phyloP scores from a whole-genome alignment of 2,797 vertebrate species.

The Graptemys geographica region DNA sequence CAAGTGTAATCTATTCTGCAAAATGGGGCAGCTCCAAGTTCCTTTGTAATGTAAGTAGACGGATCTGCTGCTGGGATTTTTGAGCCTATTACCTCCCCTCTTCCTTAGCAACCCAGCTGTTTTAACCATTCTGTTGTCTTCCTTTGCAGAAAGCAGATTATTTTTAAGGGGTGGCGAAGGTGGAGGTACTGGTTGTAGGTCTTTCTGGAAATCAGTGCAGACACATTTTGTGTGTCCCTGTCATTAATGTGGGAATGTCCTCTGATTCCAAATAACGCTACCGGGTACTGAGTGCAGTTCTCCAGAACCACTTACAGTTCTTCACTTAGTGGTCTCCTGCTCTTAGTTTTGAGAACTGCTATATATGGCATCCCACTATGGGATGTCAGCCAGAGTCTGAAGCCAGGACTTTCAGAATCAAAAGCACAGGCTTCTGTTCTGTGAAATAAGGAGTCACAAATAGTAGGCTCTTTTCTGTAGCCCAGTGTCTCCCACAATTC shows the following conservation, averaged over 20 bases:
- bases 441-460: too few relatives aligned
- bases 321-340: neutral
- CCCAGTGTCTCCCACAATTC: too few relatives aligned
- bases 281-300: neutral
- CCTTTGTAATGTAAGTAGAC: neutral
- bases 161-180: too few relatives aligned
- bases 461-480: too few relatives aligned
- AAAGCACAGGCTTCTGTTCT: too few relatives aligned
- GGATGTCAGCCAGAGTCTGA: too few relatives aligned
- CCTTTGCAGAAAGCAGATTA: neutral
- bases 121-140: neutral
- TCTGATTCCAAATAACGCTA: neutral
- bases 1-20: neutral
- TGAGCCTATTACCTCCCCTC: neutral
- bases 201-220: neutral
- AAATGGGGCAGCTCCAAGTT: neutral
- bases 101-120: neutral
- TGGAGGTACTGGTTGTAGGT: neutral
- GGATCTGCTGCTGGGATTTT: neutral
- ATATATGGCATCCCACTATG: neutral
- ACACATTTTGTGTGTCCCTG: neutral
- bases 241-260: too few relatives aligned
- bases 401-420: too few relatives aligned
- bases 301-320: neutral
- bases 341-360: neutral